Evolutionary conservation across 2,797 vertebrate species (phyloP), one percentile per base, ranked within the genome.

Genomic region (Mus spretus): DNA sequence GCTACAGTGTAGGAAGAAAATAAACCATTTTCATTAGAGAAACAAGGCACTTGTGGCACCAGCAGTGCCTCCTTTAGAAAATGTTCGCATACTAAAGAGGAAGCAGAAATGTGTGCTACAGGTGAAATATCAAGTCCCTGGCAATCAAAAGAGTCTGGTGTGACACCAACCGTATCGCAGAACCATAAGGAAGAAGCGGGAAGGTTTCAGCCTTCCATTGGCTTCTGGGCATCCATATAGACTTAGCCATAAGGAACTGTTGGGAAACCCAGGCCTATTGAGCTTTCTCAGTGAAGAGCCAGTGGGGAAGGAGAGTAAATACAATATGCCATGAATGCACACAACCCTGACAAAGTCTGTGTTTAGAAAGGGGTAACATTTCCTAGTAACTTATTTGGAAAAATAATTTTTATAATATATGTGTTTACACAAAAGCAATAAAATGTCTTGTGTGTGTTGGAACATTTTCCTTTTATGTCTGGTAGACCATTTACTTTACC

Each of bases 401-500:
- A 95, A 95, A 82, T 74, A 80, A 80, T 96, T 92, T 97, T 93
- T 97, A 82, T 86, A 96, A 95, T 96, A 81, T 91, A 91, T 57
- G 65, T 98, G 86, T 97, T 97, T 96, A 96, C 81, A 91, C 93
- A 96, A 97, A 97, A 86, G 94, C 86, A 96, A 85, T 94, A 94
- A 97, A 97, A 93, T 93, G 77, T 87, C 91, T 77, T 94, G 22
- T 95, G 47, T 97, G 53, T 97, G 89, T 95, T 95, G 92, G 65
- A 98, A 96, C 83, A 97, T 96, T 97, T 94, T 97, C 84, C 89
- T 96, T 97, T 96, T 94, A 59, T 97, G 59, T 92, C 96, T 96
- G 72, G 80, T 95, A 95, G 80, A 96, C 90, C 97, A 96, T 94
- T 97, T 97, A 96, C 92, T 93, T 84, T 95, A 86, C 86, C 80